These are phyloP conservation scores for Smithornis capensis DNA, from an alignment of 2,113 vertebrate species.

Conservation along the genomic window DNA sequence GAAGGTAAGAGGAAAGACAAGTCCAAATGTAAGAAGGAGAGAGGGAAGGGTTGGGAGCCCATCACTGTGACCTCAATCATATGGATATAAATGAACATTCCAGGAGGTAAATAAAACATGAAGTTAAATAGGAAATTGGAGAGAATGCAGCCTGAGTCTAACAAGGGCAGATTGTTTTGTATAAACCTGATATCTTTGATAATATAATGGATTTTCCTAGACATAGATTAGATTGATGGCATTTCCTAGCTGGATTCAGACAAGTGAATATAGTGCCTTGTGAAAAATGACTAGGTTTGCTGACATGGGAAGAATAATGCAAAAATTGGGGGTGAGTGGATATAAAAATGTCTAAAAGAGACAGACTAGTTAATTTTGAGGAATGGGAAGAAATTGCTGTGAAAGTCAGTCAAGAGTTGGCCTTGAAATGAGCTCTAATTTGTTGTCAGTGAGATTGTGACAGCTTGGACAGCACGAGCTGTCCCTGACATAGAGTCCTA, in stretches of 20 bases:
- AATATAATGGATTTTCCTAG: constrained; percentile 25
- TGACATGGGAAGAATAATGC: neutral
- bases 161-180: neutral
- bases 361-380: neutral
- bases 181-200: neutral
- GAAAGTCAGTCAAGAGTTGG: neutral
- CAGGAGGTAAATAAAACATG: neutral
- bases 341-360: neutral
- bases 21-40: neutral
- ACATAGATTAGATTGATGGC: neutral
- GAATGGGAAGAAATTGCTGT: neutral
- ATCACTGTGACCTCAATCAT: neutral
- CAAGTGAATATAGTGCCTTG: neutral
- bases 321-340: neutral
- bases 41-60: neutral
- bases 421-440: neutral
- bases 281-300: neutral
- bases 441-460: neutral
- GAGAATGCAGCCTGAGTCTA: neutral
- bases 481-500: neutral
- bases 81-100: neutral
- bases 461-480: neutral
- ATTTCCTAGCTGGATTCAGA: neutral
- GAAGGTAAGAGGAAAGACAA: neutral
- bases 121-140: neutral